Evolutionary conservation across 2,888 invertebrate genomes (phyloP), one percentile per base, ranked within the genome.

Genomic region (Tuberolachnus salignus): DNA sequence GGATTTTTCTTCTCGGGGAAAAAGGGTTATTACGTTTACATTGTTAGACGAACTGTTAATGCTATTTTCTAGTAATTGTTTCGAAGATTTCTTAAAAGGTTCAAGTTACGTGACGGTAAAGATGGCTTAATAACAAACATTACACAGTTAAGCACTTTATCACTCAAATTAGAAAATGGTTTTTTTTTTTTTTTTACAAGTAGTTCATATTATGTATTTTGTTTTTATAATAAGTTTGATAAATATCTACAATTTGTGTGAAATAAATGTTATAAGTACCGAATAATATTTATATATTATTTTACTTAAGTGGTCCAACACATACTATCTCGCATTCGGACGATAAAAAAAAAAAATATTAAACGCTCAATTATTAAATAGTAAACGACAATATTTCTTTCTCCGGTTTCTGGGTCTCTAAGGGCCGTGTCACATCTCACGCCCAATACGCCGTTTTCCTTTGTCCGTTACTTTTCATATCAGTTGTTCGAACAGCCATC

Each of bases 51-150:
- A 57, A 75, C 67, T 74, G 19, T 55, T 67, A 66, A 75, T 67
- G 66, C 6, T 75, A 49, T 75, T 75, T 57, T 19, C 57, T 75
- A 46, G 46, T 67, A 49, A 75, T 75, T 75, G 55, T 66, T 75
- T 55, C 4, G 10, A 19, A 67, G n/a, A 57, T 10, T 19, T 19
- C 26, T 19, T 66, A 66, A 64, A 55, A 57, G 14, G 46, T 26
- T 66, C 34, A 26, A n/a, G 26, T 46, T 26, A 59, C 13, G 13
- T 3, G 11, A 6, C 3, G 34, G 6, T 6, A n/a, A 23, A n/a
- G 51, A 61, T 23, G 1, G 21, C 0, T 64, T 44, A 21, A 19
- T 59, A 26, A 44, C 21, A 66, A 59, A 57, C 19, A 59, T 57
- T 6, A 67, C 49, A 59, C 34, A 49, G 11, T 21, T 57, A 74